Evolutionary conservation across 2,797 vertebrate genomes (phyloP).

Genomic region (Acrossocheilus fasciatus): DNA sequence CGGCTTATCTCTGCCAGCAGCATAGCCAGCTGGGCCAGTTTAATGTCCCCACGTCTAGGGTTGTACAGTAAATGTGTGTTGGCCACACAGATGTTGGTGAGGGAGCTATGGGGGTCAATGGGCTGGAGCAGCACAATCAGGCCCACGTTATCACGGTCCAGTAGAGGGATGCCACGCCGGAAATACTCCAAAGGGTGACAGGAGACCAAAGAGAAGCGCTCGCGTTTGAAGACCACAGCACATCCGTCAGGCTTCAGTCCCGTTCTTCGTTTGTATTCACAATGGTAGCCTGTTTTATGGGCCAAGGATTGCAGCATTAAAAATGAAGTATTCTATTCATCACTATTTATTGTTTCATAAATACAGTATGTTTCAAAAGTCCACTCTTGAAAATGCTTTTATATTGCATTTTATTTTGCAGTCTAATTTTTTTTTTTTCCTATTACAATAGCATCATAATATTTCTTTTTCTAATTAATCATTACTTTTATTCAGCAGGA

Average conservation of each 20-base stretch:
- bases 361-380: not conserved
- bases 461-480: not conserved
- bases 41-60: conserved; percentile 93
- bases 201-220: conserved; percentile 87
- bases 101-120: conserved; percentile 39
- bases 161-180: conserved; percentile 83
- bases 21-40: conserved; percentile 92
- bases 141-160: conserved; percentile 95
- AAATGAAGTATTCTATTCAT: not conserved
- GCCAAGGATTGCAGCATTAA: not conserved
- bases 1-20: conserved; percentile 90
- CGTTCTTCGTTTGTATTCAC: conserved; percentile 95
- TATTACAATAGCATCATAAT: not conserved
- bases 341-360: not conserved
- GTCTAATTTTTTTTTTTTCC: too few species aligned
- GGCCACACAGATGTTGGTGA: conserved; percentile 83
- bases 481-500: not conserved
- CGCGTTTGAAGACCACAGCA: conserved; percentile 88
- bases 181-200: conserved; percentile 90
- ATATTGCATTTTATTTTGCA: not conserved
- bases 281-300: conserved; percentile 86
- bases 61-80: conserved; percentile 97
- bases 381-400: not conserved
- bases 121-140: conserved; percentile 89
- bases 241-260: conserved; percentile 93